Base-by-base conservation (phyloP, 2,888 invertebrate species). In the Trichogramma evanescens region DNA sequence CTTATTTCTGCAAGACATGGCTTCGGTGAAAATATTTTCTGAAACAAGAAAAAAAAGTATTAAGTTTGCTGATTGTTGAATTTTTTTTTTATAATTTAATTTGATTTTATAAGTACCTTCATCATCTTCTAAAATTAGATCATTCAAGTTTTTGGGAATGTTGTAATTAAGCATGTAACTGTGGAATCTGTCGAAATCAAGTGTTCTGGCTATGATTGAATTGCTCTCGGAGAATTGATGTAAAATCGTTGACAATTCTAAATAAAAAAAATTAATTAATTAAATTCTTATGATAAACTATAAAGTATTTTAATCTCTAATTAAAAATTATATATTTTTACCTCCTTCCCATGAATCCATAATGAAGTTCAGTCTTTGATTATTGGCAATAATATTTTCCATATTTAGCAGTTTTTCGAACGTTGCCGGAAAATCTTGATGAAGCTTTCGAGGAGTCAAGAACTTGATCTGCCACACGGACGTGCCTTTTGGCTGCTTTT, bases 401-500 rank as follows among this genome's bases (percentile, higher is more conserved):
- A 80, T 77, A 2, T 84, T 82, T 26, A 88, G 78, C 6, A 87
- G 72, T 0, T 82, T 81, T 65, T 82, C 80, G 5, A 64, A 61
- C 7, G 68, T 68, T 13, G 72, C 67, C 67, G 69, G 75, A 73
- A 75, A 79, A 72, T 66, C 76, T 74, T 66, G 81, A 74, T 69
- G 68, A 45, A 80, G 67, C 5, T 83, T 80, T 67, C 86, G 86
- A 0, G 85, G 81, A 3, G 83, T 82, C 4, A 86, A 80, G 0
- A 89, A 79, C 72, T 89, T 91, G 51, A 90, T 82, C 74, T 92
- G 91, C 90, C 90, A 91, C 26, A 88, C 79, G 69, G 87, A 83
- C 68, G 82, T 79, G 0, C 82, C 76, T 4, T 65, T 82, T 0
- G 86, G 84, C 10, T 81, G 77, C 0, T 76, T 77, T 58, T 80